These are phyloP conservation scores for Spodoptera litura DNA, from an alignment of 1,140 invertebrate species.

Conservation along the genomic window DNA sequence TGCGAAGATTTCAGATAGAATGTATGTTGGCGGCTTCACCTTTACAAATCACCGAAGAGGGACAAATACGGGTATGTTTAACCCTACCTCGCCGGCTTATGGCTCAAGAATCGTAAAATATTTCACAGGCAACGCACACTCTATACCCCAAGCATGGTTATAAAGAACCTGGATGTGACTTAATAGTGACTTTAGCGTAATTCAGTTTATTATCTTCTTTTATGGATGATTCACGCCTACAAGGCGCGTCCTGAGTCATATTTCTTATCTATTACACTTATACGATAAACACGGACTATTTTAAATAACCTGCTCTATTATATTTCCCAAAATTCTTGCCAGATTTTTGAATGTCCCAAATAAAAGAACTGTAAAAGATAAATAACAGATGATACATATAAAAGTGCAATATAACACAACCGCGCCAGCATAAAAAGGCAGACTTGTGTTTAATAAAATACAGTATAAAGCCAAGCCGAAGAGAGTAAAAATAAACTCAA, in stretches of 20 bases:
- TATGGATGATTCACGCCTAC: background rate
- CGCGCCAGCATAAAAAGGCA: conserved; percentile 18
- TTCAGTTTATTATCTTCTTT: conserved; percentile 10
- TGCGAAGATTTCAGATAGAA: conserved; percentile 48
- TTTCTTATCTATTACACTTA: too few species aligned
- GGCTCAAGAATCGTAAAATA: conserved; percentile 77
- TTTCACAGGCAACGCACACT: conserved; percentile 66
- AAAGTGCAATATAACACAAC: conserved; percentile 21
- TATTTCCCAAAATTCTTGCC: too few species aligned
- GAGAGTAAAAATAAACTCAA: conserved; percentile 44
- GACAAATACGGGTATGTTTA: conserved; percentile 66
- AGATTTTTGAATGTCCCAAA: too few species aligned
- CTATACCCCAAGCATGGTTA: conserved; percentile 45
- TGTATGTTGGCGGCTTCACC: conserved; percentile 54
- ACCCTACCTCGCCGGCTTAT: conserved; percentile 65
- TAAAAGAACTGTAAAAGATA: background rate
- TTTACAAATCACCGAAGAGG: conserved; percentile 70
- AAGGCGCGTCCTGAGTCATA: background rate
- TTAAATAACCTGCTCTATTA: too few species aligned
- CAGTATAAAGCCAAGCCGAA: conserved; percentile 34
- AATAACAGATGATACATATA: background rate
- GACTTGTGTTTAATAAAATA: conserved; percentile 33
- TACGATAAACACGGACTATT: too few species aligned
- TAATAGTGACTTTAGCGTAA: conserved; percentile 2
- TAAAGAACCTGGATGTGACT: conserved; percentile 35